phyloP scores from a whole-genome alignment of 2,113 vertebrate genomes.

The Rhadina sibilatrix region DNA sequence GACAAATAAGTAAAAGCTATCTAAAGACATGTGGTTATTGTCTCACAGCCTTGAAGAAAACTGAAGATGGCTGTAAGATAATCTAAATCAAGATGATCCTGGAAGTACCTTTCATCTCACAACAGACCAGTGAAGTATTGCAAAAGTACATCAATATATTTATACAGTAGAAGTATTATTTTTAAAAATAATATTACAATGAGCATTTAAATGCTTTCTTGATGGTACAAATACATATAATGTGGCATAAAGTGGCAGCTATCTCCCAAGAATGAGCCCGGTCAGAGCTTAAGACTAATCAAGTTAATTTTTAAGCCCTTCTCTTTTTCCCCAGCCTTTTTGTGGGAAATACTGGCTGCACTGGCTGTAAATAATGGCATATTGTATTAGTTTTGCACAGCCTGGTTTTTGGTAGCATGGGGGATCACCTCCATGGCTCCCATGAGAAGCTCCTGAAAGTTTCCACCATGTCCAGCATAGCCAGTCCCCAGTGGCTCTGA shows the following conservation, averaged over 20 bases:
- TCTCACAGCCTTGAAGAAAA: neutral
- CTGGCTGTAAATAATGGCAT: neutral
- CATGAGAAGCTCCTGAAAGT: neutral
- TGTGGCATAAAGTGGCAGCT: neutral
- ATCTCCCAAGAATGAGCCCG: neutral
- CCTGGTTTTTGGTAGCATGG: neutral
- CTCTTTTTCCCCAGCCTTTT: neutral
- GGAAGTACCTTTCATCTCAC: neutral
- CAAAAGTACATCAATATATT: neutral
- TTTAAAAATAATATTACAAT: neutral
- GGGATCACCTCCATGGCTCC: too few species aligned
- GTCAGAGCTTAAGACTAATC: neutral
- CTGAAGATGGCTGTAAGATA: neutral
- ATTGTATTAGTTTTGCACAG: neutral
- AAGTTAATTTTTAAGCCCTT: neutral
- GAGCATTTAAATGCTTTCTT: neutral
- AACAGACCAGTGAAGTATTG: neutral
- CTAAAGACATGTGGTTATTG: neutral
- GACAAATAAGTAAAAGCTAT: neutral
- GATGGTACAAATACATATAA: neutral
- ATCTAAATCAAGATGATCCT: neutral
- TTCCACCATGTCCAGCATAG: neutral
- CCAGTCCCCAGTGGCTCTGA: neutral
- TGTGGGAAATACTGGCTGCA: neutral
- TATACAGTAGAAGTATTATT: neutral